Evolutionary conservation across 2,797 vertebrate species (phyloP).

Genomic region (Sebastes vulpes): DNA sequence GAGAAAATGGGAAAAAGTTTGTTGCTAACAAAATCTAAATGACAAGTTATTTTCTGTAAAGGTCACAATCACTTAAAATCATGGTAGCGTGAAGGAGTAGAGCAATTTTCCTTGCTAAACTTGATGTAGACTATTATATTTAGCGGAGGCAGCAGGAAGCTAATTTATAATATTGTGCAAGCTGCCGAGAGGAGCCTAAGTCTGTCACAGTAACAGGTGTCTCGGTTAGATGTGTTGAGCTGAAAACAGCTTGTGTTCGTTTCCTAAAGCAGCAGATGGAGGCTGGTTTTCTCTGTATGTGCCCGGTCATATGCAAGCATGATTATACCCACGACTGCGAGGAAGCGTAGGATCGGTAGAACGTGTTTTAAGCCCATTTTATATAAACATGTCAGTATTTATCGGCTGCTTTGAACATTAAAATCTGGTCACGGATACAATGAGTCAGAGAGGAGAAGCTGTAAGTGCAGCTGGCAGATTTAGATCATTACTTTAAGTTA

Average conservation of each 20-base stretch:
- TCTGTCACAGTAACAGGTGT: constrained; percentile 78
- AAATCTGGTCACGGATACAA: constrained; percentile 62
- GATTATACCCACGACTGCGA: constrained; percentile 64
- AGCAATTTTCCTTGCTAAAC: constrained; percentile 64
- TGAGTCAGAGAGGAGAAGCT: constrained; percentile 54
- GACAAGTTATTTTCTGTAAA: constrained; percentile 72
- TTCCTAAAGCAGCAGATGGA: constrained; percentile 79
- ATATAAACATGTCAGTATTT: constrained; percentile 60
- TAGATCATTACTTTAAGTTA: constrained; percentile 77
- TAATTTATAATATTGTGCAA: constrained; percentile 69
- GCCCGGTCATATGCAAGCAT: constrained; percentile 65
- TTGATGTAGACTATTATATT: constrained; percentile 71
- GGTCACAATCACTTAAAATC: constrained; percentile 73
- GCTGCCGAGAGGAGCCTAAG: constrained; percentile 68
- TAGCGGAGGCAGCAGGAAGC: constrained; percentile 63
- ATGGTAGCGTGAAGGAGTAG: constrained; percentile 56
- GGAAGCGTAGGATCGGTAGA: constrained; percentile 41
- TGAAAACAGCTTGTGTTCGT: constrained; percentile 80
- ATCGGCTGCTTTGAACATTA: constrained; percentile 58
- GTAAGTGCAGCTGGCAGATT: constrained; percentile 74
- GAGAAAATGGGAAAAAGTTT: constrained; percentile 50
- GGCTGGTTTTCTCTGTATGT: constrained; percentile 65
- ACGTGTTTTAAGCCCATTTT: constrained; percentile 65
- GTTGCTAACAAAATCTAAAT: constrained; percentile 58
- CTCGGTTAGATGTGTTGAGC: constrained; percentile 73